Base-by-base conservation (phyloP, 1,140 invertebrate species). In the Polypedilum vanderplanki region DNA sequence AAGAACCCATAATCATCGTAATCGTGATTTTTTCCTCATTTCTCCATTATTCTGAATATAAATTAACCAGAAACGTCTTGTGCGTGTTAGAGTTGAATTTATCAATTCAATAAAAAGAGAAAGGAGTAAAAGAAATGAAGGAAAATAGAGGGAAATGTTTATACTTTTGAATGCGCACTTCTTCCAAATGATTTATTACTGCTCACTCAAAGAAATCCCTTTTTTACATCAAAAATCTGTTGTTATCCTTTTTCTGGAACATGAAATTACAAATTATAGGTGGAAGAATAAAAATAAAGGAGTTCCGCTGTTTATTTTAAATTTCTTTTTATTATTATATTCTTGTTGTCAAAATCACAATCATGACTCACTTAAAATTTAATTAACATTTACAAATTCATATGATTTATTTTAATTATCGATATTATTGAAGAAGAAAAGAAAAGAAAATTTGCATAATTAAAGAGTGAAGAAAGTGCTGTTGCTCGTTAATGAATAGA, bases 361-460 rank as follows among this genome's bases (percentile, higher is more conserved):
- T 57, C 46, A 57, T 57, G 12, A 57, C 46, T 57, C 46, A 33
- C 24, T n/a, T 57, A n/a, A 12, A 57, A 12, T 57, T 57, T 57
- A 57, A 57, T 57, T 57, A 57, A 57, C 9, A 57, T n/a, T 57
- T 57, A 57, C 12, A 33, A 33, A 33, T 33, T 33, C 24, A 33
- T 33, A 33, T 33, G 24, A 33, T 33, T 57, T 57, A 57, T 57
- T 57, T 57, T 57, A n/a, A 57, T 57, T 57, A 70, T 70, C 20
- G 17, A 70, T 70, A 8, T 70, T 70, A 20, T 20, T 70, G 17
- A 70, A 20, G 12, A 57, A 57, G 15, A 15, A 57, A 57, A 1
- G n/a, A 57, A 46, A 7, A 70, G n/a, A 70, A 20, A 20, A 70
- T 70, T 70, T 70, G 65, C 65, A 70, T 70, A 70, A 70, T 70